Conservation (phyloP, 2,113 vertebrate species). For the Coptodon rendalli region DNA sequence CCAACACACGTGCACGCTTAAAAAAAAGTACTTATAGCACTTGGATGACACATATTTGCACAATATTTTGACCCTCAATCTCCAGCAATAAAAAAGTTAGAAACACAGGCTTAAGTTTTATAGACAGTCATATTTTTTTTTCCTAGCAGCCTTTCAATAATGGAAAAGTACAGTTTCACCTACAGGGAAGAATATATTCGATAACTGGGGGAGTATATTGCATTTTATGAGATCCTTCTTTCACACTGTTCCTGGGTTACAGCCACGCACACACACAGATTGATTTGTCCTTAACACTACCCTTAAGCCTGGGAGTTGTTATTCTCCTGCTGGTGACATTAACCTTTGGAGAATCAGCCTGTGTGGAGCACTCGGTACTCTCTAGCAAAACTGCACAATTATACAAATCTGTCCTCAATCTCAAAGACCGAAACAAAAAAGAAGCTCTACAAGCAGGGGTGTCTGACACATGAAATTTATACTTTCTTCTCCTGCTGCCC, state of each 20-base stretch:
- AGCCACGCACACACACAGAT: not conserved
- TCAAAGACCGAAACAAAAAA: not conserved
- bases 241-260: not conserved
- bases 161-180: not conserved
- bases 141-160: not conserved
- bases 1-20: not conserved
- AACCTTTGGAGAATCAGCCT: constrained; percentile 1
- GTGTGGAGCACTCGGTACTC: not conserved
- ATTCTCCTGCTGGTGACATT: not conserved
- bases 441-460: not conserved
- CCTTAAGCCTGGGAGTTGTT: not conserved
- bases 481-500: not conserved
- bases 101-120: not conserved
- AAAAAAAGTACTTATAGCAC: not conserved
- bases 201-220: not conserved
- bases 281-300: not conserved
- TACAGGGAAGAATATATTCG: not conserved
- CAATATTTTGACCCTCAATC: not conserved
- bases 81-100: not conserved
- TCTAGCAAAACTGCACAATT: not conserved
- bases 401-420: not conserved
- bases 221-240: not conserved
- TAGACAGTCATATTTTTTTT: not conserved
- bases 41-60: not conserved
- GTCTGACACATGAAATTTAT: not conserved